Conservation (phyloP, 2,888 invertebrate genomes). For the Synanthedon vespiformis region DNA sequence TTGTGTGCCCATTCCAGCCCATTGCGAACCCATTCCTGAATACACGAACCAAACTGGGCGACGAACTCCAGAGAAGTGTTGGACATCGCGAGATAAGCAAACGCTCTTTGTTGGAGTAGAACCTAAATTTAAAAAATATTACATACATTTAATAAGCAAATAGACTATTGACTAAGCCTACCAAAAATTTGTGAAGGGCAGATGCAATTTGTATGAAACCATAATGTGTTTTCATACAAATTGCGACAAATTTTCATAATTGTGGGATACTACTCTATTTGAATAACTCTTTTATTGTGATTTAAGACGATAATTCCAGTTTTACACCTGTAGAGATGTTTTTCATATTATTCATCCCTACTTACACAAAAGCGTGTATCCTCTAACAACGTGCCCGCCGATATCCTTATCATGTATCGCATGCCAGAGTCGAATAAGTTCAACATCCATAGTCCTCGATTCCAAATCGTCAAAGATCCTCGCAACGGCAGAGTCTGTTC, state of each 20-base stretch:
- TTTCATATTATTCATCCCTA: not conserved
- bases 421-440: slow-evolving; percentile 72
- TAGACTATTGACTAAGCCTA: too few species aligned
- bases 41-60: slow-evolving; percentile 90
- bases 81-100: slow-evolving; percentile 57
- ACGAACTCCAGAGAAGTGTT: slow-evolving; percentile 72
- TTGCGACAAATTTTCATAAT: too few species aligned
- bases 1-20: slow-evolving; percentile 79
- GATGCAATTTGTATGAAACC: too few species aligned
- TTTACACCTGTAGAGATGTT: too few species aligned
- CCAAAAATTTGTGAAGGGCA: too few species aligned
- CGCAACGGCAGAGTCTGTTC: slow-evolving; percentile 82
- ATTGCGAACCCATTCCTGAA: slow-evolving; percentile 94
- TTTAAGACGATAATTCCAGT: too few species aligned
- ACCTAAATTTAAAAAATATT: slow-evolving; percentile 15
- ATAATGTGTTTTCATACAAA: too few species aligned
- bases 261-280: too few species aligned
- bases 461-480: slow-evolving; percentile 74
- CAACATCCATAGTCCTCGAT: slow-evolving; percentile 72
- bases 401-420: slow-evolving; percentile 70
- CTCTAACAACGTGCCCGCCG: slow-evolving; percentile 79
- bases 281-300: too few species aligned
- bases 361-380: slow-evolving; percentile 73
- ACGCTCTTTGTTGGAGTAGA: slow-evolving; percentile 45
- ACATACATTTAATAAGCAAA: too few species aligned